Base-by-base conservation (phyloP, 2,888 invertebrate genomes). In the Prosopocoilus inquinatus region DNA sequence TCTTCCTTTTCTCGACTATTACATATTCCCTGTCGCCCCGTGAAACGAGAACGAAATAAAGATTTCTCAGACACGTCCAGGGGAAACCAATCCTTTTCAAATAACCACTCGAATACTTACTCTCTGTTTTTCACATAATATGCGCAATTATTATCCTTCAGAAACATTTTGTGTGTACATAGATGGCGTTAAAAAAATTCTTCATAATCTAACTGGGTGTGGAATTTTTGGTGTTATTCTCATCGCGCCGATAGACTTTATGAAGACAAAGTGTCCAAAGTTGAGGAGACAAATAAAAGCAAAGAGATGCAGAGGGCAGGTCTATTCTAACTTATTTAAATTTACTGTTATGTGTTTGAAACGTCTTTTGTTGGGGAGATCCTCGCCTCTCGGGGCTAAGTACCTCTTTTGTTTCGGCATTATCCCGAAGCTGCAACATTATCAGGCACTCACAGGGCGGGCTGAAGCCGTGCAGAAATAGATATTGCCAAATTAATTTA, bases 291-390 rank as follows among this genome's bases (percentile, higher is more conserved):
- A 47, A 59, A 58, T 53, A 56, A 57, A 58, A 56, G 51, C 50
- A 54, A n/a, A 48, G 48, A 53, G 52, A 55, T 15, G 16, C 57
- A 43, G 50, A 55, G 51, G 38, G 50, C 38, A 50, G 50, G 56
- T 56, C 58, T 48, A 59, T 56, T 59, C 47, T 58, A 56, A 59
- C 51, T 62, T 62, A 62, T 62, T 62, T 62, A 62, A 59, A 62
- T 62, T 62, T 62, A 62, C 56, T 62, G 57, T 59, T 59, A 58
- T 59, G 55, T 55, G 50, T 53, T n/a, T 53, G 51, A 55, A 54
- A 51, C 56, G 59, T 51, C 53, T 57, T 59, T 57, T 54, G 56
- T 59, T 56, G 20, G 32, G 32, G 16, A 11, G 48, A 48, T 53
- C 48, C 47, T 47, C 48, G 33, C 48, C 43, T 34, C 12, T 35